Conservation (phyloP, 2,113 vertebrate species). For the Porphyrio hochstetteri region DNA sequence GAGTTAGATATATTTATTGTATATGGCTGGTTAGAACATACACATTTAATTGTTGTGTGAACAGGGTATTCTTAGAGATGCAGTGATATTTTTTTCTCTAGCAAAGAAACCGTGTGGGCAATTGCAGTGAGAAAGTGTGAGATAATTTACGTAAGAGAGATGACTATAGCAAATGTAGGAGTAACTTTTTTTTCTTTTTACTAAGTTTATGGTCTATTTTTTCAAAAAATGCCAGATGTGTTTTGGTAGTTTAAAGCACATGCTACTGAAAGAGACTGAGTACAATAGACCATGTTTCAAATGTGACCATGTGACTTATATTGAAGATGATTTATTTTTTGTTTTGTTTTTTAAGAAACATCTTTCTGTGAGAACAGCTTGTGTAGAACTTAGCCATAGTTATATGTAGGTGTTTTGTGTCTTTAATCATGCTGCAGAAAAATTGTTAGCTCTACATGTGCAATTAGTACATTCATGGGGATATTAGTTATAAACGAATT, state of each 20-base stretch:
- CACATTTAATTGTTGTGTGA: not conserved
- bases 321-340: not conserved
- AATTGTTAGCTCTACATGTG: not conserved
- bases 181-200: not conserved
- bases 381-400: not conserved
- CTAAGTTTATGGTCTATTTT: not conserved
- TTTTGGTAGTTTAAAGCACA: not conserved
- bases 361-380: not conserved
- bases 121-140: not conserved
- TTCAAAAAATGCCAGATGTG: not conserved
- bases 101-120: not conserved
- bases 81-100: not conserved
- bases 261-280: not conserved
- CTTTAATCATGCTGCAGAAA: not conserved
- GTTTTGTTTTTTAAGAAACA: not conserved
- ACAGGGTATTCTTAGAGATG: not conserved
- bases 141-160: not conserved
- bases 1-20: slow-evolving; percentile 1
- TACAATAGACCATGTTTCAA: not conserved
- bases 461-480: slow-evolving; percentile 17
- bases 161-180: not conserved
- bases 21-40: not conserved
- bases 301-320: not conserved
- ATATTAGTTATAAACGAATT: slow-evolving; percentile 7
- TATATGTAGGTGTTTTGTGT: not conserved